Percentiles rank a stretch among this genome's conserved stretches.
Evolutionary conservation across 64 coral and sea anemone species (phyloP).

Genomic region (Dendrophyllia cribrosa): DNA sequence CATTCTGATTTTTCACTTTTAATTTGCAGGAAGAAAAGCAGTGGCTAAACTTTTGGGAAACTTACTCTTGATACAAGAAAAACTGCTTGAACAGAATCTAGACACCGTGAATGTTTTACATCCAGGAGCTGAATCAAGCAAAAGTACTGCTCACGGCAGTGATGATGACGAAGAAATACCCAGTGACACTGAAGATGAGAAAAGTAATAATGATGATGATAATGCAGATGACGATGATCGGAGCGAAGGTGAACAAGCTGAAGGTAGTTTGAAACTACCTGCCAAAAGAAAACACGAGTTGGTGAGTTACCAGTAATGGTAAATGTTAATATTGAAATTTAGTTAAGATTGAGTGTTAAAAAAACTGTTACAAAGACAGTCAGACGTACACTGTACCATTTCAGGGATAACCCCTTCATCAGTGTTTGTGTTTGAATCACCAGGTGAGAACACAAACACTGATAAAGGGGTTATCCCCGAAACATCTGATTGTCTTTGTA

Average conservation of each 20-base stretch:
- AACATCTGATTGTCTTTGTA: too few relatives aligned
- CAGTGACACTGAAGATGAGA: slow-evolving; percentile 86
- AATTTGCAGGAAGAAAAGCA: slow-evolving; percentile 47
- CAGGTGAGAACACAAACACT: too few relatives aligned
- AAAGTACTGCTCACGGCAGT: neutral
- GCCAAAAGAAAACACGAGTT: slow-evolving; percentile 72
- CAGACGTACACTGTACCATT: too few relatives aligned
- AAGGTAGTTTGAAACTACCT: slow-evolving; percentile 46
- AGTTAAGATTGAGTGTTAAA: too few relatives aligned
- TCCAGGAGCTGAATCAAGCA: slow-evolving; percentile 41
- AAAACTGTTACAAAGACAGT: too few relatives aligned
- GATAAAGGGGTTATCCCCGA: too few relatives aligned
- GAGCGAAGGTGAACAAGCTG: neutral
- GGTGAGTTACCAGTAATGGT: slow-evolving; percentile 60
- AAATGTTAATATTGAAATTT: too few relatives aligned
- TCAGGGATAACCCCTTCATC: too few relatives aligned
- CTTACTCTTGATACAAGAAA: slow-evolving; percentile 76
- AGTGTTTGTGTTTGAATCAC: too few relatives aligned
- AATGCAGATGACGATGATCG: slow-evolving; percentile 12
- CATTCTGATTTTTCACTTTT: neutral
- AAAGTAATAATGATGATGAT: slow-evolving; percentile 71
- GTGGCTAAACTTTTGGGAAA: slow-evolving; percentile 70
- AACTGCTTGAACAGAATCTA: slow-evolving; percentile 79
- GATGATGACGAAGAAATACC: slow-evolving; percentile 86
- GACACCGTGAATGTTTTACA: slow-evolving; percentile 71